Conservation (phyloP, 2,797 vertebrate species). For the Phalloptychus januarius region DNA sequence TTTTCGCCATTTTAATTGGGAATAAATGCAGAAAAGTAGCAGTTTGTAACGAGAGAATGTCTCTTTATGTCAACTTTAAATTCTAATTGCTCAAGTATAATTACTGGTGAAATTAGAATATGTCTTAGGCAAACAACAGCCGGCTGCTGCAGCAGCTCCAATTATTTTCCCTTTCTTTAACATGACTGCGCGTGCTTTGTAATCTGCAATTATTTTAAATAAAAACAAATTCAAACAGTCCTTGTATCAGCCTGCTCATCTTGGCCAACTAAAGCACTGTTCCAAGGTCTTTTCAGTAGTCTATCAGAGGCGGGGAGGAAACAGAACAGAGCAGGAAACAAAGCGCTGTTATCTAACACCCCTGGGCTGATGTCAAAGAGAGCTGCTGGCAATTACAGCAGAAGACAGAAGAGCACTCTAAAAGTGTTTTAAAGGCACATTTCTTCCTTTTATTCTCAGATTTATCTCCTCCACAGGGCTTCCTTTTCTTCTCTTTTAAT, state of each 20-base stretch:
- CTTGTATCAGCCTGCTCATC: not conserved
- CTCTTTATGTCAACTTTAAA: not conserved
- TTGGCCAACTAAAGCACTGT: slow-evolving; percentile 6
- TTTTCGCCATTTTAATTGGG: not conserved
- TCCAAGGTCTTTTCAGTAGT: slow-evolving; percentile 35
- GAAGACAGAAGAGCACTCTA: slow-evolving; percentile 56
- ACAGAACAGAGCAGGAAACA: slow-evolving; percentile 47
- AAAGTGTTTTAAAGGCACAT: slow-evolving; percentile 58
- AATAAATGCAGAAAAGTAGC: not conserved
- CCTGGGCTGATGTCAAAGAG: slow-evolving; percentile 71
- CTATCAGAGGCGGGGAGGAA: slow-evolving; percentile 41
- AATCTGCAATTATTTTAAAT: not conserved
- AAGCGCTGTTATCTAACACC: slow-evolving; percentile 73
- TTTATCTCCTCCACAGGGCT: slow-evolving; percentile 48
- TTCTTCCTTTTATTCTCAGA: slow-evolving; percentile 34
- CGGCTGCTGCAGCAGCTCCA: not conserved
- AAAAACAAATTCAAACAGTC: not conserved
- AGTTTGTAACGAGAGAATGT: not conserved
- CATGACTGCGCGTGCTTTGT: not conserved
- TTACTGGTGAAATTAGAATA: not conserved
- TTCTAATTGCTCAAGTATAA: not conserved
- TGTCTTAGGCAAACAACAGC: not conserved
- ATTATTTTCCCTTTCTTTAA: not conserved
- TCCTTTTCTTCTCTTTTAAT: slow-evolving; percentile 58
- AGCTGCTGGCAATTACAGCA: slow-evolving; percentile 71